Percentiles rank a stretch among this genome's conserved stretches.
Evolutionary conservation across 2,113 vertebrate species (phyloP).

Genomic region (Zosterops borbonicus): DNA sequence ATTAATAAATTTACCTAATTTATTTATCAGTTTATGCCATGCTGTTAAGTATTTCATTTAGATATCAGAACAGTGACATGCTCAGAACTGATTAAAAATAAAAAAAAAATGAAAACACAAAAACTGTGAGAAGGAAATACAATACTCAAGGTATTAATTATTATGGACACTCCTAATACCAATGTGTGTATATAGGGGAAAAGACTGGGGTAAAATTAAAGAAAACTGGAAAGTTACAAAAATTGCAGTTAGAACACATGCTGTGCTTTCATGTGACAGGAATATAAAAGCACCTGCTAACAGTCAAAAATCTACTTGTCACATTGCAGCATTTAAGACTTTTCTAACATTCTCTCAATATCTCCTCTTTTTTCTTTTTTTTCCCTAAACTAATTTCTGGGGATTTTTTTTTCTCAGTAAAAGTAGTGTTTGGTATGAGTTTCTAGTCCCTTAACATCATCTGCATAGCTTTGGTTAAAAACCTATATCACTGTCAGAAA

Average conservation of each 20-base stretch:
- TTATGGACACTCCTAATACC: neutral
- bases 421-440: neutral
- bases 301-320: neutral
- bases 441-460: neutral
- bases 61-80: neutral
- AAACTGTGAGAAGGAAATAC: neutral
- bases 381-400: neutral
- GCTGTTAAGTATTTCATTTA: neutral
- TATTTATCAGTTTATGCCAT: neutral
- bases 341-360: neutral
- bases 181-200: neutral
- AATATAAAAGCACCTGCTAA: neutral
- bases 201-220: neutral
- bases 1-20: neutral
- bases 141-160: neutral
- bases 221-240: neutral
- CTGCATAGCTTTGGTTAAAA: neutral
- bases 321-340: neutral
- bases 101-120: neutral
- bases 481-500: neutral
- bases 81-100: neutral
- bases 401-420: neutral
- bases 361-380: neutral
- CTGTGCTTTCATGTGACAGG: neutral
- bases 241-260: neutral